Base-by-base conservation (phyloP, 2,113 vertebrate genomes). In the Nibea albiflora region DNA sequence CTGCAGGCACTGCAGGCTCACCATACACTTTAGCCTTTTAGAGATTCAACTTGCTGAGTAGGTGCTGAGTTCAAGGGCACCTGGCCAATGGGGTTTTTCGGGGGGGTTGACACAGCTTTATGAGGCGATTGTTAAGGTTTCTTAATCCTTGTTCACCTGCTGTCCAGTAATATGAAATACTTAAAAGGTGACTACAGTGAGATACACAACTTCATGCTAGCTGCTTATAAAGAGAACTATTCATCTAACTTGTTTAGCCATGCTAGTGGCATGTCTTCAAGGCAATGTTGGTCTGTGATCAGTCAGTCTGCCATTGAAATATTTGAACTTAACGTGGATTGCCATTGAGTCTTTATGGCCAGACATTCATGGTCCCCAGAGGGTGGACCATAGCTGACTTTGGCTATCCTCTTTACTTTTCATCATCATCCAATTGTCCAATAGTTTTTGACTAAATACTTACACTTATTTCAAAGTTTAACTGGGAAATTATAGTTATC, bases 1-100 rank as follows among this genome's bases (percentile, higher is more conserved):
- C 80, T 65, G 14, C 62, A 62, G 70, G 31, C 79, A 53, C 72
- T 47, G 24, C 39, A 26, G 69, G 60, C 58, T 70, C n/a, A 22
- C 65, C 53, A 60, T 71, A 54, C 53, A 79, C 64, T 5, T 31
- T 53, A 9, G 35, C 54, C 52, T 70, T 70, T 78, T 5, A 44
- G 61, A 61, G 61, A 60, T 4, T 75, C 42, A 77, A 16, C 63
- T 56, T 46, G 42, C 24, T 28, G 35, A 53, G 4, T 71, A 9
- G n/a, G 2, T 26, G 42, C 15, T 66, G 42, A 44, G 12, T 66
- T 73, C 28, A 63, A 68, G 31, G 71, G 58, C 35, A 62, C 39
- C 35, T 20, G 20, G n/a, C 5, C 22, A 57, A 12, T 44, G 6
- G 39, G 24, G 7, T 9, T 57, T 20, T 11, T 39, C 1, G 7